Evolutionary conservation across 2,113 vertebrate genomes (phyloP), one percentile per base, ranked within the genome.

Genomic region (Bolborhynchus lineola): DNA sequence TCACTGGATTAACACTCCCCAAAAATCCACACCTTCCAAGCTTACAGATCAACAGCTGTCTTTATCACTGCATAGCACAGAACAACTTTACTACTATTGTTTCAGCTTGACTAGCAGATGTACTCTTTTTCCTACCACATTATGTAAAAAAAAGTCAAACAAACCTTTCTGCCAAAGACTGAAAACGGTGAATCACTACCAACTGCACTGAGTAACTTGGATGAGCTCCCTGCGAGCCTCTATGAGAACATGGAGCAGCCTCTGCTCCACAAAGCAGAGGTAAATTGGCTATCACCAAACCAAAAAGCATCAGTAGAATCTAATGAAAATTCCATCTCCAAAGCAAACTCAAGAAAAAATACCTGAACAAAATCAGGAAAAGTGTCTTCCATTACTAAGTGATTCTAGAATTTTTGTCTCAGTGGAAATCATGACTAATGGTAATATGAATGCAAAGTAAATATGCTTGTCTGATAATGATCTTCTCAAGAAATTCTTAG

Each of bases 371-470:
- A 86, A 90, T 0, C 9, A 76, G n/a, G 28, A 62, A 53, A 60
- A 47, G 13, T 59, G n/a, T 68, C 68, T 62, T 64, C n/a, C 17
- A 55, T 52, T 82, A 53, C 19, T 77, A 69, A 42, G 55, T 24
- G 28, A 18, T 79, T 79, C 49, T 75, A 88, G 47, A 93, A 74
- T 91, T 92, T 90, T 42, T 83, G 28, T 88, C 14, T 94, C 39
- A 57, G 7, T 39, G 17, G 12, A 95, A 92, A 17, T 16, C 20
- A 79, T 49, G 21, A 89, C 69, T 93, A 85, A 91, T 2, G 5
- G 72, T 29, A 69, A 64, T n/a, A 65, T 28, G 37, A 89, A 91
- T 20, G 35, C 41, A 78, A 89, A 75, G 20, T 65, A 60, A 78
- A 75, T 71, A 21, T 53, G 33, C n/a, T 69, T 85, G 33, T 35